Base-by-base conservation (phyloP, 2,888 invertebrate genomes). In the Limnephilus auricula region DNA sequence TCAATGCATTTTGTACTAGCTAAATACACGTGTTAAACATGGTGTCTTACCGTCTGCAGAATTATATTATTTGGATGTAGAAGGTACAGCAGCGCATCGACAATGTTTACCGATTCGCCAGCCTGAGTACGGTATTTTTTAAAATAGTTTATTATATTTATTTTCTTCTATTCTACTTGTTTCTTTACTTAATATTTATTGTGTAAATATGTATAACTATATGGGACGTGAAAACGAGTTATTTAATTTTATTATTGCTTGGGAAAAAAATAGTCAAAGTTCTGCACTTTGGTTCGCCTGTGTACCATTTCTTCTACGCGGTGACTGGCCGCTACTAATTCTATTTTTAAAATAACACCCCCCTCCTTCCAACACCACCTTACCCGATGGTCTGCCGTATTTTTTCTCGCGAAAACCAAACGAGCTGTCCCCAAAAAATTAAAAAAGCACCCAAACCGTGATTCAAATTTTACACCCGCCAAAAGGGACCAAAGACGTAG, bases 261-360 rank as follows among this genome's bases (percentile, higher is more conserved):
- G 5, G 4, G 25, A 65, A 6, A 25, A 5, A 65, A 25, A 65
- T 65, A 25, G 6, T 25, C 25, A 65, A 25, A 9, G 31, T 32
- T 25, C 10, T 18, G 18, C 2, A 31, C 65, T 90, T 90, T 31
- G 0, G 90, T 18, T 25, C 79, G 32, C 79, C 92, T 89, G 91
- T 92, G 83, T 87, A 91, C 37, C 45, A 92, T 91, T 92, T 92
- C 92, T 92, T 92, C 79, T 31, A 37, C 79, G 88, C 87, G 91
- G 87, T 89, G 92, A 91, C 92, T 89, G 91, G 90, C 92, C 89
- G 91, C 91, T 88, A 91, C 90, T 91, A 92, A 92, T 92, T 92
- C 91, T 92, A 92, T 92, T 92, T 92, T 91, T 89, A 91, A 92
- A 90, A 88, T 89, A 91, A 91, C 90, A 79, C 83, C 78, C 79